Conservation (phyloP, 2,888 invertebrate genomes). For the Ecdyonurus torrentis region DNA sequence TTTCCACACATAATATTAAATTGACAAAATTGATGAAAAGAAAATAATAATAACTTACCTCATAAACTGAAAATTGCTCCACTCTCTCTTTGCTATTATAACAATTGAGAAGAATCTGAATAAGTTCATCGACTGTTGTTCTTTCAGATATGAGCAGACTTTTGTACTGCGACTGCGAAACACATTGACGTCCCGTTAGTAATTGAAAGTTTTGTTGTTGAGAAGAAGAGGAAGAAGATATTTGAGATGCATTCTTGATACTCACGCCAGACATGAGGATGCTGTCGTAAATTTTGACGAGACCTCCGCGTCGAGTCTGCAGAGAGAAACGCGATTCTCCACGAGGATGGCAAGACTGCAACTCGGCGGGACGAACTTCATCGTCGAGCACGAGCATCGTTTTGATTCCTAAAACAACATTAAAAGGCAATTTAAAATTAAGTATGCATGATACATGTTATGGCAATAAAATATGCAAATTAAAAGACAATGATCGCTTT, state of each 20-base stretch:
- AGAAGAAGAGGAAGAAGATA: background rate
- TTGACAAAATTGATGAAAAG: background rate
- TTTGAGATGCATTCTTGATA: conserved; percentile 12
- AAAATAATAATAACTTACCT: conserved; percentile 41
- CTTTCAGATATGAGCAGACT: conserved; percentile 75
- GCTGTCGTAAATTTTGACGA: conserved; percentile 83
- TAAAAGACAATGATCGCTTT: too few relatives aligned
- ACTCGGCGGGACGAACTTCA: conserved; percentile 73
- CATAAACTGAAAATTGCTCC: conserved; percentile 74
- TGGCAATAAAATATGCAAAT: too few relatives aligned
- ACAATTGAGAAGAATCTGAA: conserved; percentile 67
- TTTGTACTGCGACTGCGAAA: conserved; percentile 68
- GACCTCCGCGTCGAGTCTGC: conserved; percentile 74
- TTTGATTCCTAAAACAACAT: conserved; percentile 38
- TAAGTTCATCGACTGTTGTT: conserved; percentile 75
- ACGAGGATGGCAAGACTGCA: conserved; percentile 86
- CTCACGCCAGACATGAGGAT: conserved; percentile 64
- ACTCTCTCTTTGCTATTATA: conserved; percentile 69
- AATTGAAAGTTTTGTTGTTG: background rate
- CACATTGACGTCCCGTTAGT: conserved; percentile 6
- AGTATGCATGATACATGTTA: too few relatives aligned
- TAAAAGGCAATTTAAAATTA: background rate
- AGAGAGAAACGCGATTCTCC: conserved; percentile 88
- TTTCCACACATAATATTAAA: background rate
- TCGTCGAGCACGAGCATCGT: conserved; percentile 73